phyloP scores from a whole-genome alignment of 2,888 invertebrate species.

The Epirrhoe tristata region DNA sequence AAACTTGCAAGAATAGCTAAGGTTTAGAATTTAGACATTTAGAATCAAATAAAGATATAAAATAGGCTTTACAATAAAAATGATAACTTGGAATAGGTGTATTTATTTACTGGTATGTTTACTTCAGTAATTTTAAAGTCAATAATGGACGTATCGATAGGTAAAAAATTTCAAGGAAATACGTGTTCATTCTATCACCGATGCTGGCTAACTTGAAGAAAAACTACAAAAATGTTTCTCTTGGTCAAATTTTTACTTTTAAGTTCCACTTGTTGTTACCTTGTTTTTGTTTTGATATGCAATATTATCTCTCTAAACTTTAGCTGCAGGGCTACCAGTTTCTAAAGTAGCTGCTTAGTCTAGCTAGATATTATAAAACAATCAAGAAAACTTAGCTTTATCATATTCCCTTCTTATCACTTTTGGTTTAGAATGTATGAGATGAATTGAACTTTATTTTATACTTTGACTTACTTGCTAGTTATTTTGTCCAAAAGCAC shows the following conservation, averaged over 20 bases:
- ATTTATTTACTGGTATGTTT: background rate
- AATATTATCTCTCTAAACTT: slow-evolving; percentile 5
- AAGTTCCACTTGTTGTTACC: slow-evolving; percentile 15
- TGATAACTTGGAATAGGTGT: background rate
- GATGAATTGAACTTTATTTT: background rate
- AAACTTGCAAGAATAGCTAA: background rate
- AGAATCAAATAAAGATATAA: background rate
- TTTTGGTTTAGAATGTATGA: slow-evolving; percentile 8
- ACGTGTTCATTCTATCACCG: background rate
- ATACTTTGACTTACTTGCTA: background rate
- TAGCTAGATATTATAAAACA: slow-evolving; percentile 6
- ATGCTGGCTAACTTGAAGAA: background rate
- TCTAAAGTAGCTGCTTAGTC: slow-evolving; percentile 19
- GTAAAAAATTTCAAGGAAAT: background rate
- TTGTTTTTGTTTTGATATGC: slow-evolving; percentile 28
- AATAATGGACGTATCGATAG: background rate
- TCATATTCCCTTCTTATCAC: slow-evolving; percentile 9
- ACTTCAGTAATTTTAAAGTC: background rate
- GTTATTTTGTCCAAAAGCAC: background rate
- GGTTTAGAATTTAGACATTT: background rate
- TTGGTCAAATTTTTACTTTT: background rate
- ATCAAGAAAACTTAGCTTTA: slow-evolving; percentile 9
- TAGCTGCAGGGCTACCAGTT: slow-evolving; percentile 20
- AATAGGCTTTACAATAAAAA: slow-evolving; percentile 3
- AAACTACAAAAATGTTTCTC: background rate